Base-by-base conservation (phyloP, 2,797 vertebrate species). In the Rachycentron canadum region DNA sequence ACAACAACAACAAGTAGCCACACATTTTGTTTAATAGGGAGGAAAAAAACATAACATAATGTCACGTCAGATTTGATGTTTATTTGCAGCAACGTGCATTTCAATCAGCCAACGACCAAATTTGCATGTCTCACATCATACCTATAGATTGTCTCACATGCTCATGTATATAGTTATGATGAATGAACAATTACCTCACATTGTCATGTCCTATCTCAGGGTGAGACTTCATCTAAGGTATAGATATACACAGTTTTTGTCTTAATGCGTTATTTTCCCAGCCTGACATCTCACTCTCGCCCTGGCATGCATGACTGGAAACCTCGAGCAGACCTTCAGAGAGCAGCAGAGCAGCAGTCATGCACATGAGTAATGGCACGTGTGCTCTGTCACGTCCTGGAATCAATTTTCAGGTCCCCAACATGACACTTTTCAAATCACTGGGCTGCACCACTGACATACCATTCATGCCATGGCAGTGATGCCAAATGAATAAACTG, bases 361-460 rank as follows among this genome's bases (percentile, higher is more conserved):
- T 17, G 56, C 60, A 30, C 62, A 53, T 64, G 75, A 86, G 50
- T 76, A 67, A 85, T 80, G 52, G 61, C 76, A 84, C 59, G 5
- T 26, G 32, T 26, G 47, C 71, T 68, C 56, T 59, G 56, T 74
- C 59, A 52, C 49, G n/a, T 76, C 71, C 86, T 78, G 70, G 62
- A 81, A 89, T 83, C 84, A 83, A 79, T 88, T 79, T 66, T 49
- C 69, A 66, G 45, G 52, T 82, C 79, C 36, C 36, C 26, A 19
- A 61, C 52, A 38, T 66, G 72, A 76, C 72, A 58, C 58, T 76
- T 78, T 78, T 83, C 53, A 86, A 76, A 81, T 83, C 67, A 76
- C 41, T 45, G 25, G 34, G 55, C 62, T 68, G 36, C 28, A 58
- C 45, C 7, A 1, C 56, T 26, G 62, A 75, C 61, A 75, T 23